Evolutionary conservation across 2,797 vertebrate species (phyloP), one percentile per base, ranked within the genome.

Genomic region (Nothura maculosa): DNA sequence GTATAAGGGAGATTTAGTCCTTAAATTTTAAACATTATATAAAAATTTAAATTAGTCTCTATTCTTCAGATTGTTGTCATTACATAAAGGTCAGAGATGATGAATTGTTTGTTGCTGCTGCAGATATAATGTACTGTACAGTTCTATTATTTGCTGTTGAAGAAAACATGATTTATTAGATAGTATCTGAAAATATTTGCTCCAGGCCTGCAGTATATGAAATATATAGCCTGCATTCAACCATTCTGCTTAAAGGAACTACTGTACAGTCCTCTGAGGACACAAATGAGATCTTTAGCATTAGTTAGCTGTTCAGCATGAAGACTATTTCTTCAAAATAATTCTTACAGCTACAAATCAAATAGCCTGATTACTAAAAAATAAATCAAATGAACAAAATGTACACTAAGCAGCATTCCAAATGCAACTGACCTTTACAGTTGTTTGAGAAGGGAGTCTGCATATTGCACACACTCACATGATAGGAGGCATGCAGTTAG

Each of bases 1-100:
- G 22, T 28, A 70, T 24, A 79, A 93, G 83, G 10, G 63, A 89
- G 60, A 86, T 76, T 93, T 89, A 94, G 89, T 92, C 73, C 77
- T 95, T 93, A 96, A 93, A 93, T 96, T 94, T 94, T 94, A 95
- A 96, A 96, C 85, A 92, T 92, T 87, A 95, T 93, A 95, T 95
- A 96, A 95, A 96, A 96, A 94, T 96, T 95, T 95, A 96, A 94
- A 96, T 95, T 94, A 94, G 73, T 90, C 78, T 83, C 80, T 93
- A 87, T 95, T 95, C 73, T 89, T 96, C 90, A 94, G 92, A 94
- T 87, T 85, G 79, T 93, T 97, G 92, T 95, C 97, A 93, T 96
- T 89, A 93, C 68, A 45, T 76, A 97, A 97, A 97, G 96, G 95
- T 96, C 97, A 97, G 87, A 91, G 89, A 93, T 96, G 95, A 97